phyloP scores from a whole-genome alignment of 2,797 vertebrate species.

The Crocodylus rhombifer region DNA sequence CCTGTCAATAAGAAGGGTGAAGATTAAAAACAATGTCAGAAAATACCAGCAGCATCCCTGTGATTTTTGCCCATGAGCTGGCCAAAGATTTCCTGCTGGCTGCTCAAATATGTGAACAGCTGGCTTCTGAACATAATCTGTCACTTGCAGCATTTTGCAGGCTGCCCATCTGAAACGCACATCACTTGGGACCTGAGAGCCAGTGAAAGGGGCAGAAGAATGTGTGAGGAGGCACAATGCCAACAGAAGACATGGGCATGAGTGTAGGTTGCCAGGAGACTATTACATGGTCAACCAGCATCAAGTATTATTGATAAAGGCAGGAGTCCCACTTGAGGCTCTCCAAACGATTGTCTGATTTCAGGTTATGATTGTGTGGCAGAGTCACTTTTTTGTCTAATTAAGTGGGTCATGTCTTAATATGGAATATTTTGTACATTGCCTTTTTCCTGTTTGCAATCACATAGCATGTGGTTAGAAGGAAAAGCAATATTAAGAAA shows the following conservation, averaged over 20 bases:
- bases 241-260: background rate
- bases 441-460: background rate
- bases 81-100: slow-evolving; percentile 50
- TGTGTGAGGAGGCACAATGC: background rate
- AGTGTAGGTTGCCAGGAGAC: background rate
- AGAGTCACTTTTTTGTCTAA: background rate
- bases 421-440: background rate
- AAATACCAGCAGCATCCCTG: slow-evolving; percentile 30
- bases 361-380: background rate
- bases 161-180: slow-evolving; percentile 10
- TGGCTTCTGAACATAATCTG: slow-evolving; percentile 57
- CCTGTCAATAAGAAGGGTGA: slow-evolving; percentile 56
- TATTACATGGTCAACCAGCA: background rate
- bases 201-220: background rate
- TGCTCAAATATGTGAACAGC: slow-evolving; percentile 54
- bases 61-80: slow-evolving; percentile 55
- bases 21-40: slow-evolving; percentile 67
- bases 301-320: background rate
- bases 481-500: background rate
- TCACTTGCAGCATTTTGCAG: slow-evolving; percentile 43
- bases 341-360: background rate
- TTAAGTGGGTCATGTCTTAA: background rate
- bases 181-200: background rate
- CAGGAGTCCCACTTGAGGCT: background rate
- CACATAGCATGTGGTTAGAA: background rate